Conservation (phyloP, 2,797 vertebrate genomes). For the Cephalopachus bancanus region DNA sequence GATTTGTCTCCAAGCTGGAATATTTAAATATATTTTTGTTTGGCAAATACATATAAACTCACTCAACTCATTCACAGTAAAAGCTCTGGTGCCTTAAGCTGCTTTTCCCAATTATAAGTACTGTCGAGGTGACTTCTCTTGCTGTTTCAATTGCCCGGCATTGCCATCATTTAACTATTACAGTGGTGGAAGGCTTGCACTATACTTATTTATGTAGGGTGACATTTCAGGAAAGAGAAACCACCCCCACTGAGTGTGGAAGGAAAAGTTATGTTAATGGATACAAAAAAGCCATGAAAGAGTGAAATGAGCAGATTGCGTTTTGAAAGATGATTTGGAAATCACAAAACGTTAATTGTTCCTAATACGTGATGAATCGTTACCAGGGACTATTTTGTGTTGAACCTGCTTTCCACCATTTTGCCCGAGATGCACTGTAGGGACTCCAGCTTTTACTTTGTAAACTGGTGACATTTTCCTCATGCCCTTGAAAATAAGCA, state of each 20-base stretch:
- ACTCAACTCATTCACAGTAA: conserved; percentile 73
- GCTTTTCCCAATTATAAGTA: conserved; percentile 74
- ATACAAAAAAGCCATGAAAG: conserved; percentile 75
- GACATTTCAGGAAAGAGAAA: conserved; percentile 81
- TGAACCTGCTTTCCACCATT: conserved; percentile 64
- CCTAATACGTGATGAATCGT: conserved; percentile 63
- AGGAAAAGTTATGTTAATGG: conserved; percentile 82
- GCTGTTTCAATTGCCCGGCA: conserved; percentile 85
- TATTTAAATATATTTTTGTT: conserved; percentile 78
- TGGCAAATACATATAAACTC: conserved; percentile 77
- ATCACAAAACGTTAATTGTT: conserved; percentile 67
- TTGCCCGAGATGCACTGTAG: not conserved
- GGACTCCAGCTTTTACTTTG: not conserved
- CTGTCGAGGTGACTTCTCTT: conserved; percentile 89
- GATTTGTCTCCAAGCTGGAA: conserved; percentile 77
- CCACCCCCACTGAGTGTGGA: conserved; percentile 68
- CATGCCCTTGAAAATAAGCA: conserved; percentile 80
- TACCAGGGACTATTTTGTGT: conserved; percentile 41
- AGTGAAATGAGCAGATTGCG: conserved; percentile 76
- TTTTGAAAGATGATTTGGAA: conserved; percentile 75
- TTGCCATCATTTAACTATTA: conserved; percentile 87
- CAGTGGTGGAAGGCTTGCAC: conserved; percentile 86
- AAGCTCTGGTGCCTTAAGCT: conserved; percentile 82
- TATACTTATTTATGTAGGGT: conserved; percentile 83
- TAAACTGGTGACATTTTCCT: conserved; percentile 71